Base-by-base conservation (phyloP, 2,113 vertebrate species). In the Siphamia tubifer region DNA sequence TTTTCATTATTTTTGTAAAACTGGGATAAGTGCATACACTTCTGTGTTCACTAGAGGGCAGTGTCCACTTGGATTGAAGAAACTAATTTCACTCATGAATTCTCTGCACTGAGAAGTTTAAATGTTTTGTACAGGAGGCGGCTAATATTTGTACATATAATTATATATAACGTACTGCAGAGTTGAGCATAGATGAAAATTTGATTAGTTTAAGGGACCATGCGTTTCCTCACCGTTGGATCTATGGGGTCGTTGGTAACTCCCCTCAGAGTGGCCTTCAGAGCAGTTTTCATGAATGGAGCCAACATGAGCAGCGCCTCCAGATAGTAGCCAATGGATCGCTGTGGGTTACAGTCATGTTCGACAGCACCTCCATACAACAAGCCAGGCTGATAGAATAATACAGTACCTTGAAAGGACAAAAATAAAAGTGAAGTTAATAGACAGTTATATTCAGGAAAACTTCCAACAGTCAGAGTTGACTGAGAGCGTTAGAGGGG, bases 381-480 rank as follows among this genome's bases (percentile, higher is more conserved):
- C 55, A 99, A 86, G 20, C 98, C 98, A 2, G 96, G 97, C 84
- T 96, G 95, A 61, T 96, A 99, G 78, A 96, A 96, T 12, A 99
- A 88, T 13, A 93, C 90, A 0, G 98, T 98, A 74, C 98, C 97
- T 99, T 43, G 9, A 11, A 44, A 13, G 38, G 10, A 62, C 1
- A 80, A 2, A 60, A 4, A 28, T 4, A 27, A 2, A 1, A 55
- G 3, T 7, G 35, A 2, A 6, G 1, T 5, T 2, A 39, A 16
- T n/a, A n/a, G n/a, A n/a, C n/a, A n/a, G n/a, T n/a, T n/a, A n/a
- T n/a, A n/a, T n/a, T n/a, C n/a, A n/a, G n/a, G n/a, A n/a, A n/a
- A n/a, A n/a, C n/a, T n/a, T n/a, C n/a, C n/a, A n/a, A n/a, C n/a
- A n/a, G n/a, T n/a, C n/a, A n/a, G n/a, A n/a, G n/a, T n/a, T n/a